Evolutionary conservation across 2,797 vertebrate species (phyloP).

Genomic region (Halcyon leucocephala): DNA sequence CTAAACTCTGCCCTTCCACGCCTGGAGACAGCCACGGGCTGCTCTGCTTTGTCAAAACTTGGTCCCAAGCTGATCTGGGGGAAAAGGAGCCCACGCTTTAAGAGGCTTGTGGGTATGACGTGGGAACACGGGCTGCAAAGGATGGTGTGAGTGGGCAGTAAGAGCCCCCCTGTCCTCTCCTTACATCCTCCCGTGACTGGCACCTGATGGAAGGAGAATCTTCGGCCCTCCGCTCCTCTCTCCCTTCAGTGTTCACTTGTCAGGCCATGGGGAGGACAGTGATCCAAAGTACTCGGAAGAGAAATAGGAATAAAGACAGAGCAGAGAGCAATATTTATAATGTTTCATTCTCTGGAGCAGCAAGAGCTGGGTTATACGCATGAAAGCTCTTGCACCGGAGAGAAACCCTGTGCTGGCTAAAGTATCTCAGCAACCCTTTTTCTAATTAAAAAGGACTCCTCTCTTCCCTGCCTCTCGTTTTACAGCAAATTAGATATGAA

Average conservation of each 20-base stretch:
- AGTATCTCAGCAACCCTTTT: slow-evolving; percentile 12
- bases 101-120: neutral
- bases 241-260: neutral
- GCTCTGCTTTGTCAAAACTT: neutral
- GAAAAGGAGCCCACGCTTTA: neutral
- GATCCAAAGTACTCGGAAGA: slow-evolving; percentile 22
- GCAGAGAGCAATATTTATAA: neutral
- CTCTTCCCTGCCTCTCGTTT: slow-evolving; percentile 42
- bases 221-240: neutral
- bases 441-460: slow-evolving; percentile 52
- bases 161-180: neutral
- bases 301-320: neutral
- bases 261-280: neutral
- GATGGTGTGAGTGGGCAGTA: neutral
- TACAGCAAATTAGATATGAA: slow-evolving; percentile 64
- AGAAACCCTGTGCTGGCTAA: neutral
- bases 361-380: neutral
- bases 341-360: slow-evolving; percentile 31
- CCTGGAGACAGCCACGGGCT: rapidly evolving
- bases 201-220: neutral
- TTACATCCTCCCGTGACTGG: neutral
- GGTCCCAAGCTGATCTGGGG: neutral
- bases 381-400: neutral
- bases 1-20: neutral
- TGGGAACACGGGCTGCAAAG: rapidly evolving